phyloP scores from a whole-genome alignment of 2,113 vertebrate genomes.

The Clarias batrachus region DNA sequence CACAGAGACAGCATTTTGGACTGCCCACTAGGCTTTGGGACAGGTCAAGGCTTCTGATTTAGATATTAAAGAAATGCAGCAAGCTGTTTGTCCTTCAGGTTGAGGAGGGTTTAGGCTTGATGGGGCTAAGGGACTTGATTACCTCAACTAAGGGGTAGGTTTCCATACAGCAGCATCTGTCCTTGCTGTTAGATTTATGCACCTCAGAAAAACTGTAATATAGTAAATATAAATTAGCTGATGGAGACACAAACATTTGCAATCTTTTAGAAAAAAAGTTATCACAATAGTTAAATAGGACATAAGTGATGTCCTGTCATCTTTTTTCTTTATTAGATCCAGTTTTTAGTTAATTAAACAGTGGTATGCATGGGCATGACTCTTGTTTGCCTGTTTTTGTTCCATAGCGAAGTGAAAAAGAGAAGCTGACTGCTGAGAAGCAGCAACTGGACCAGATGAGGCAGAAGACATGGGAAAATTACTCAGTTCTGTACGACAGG shows the following conservation, averaged over 20 bases:
- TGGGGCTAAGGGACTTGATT: background rate
- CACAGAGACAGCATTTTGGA: background rate
- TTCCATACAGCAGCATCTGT: background rate
- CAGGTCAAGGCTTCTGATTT: background rate
- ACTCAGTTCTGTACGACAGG: slow-evolving; percentile 84
- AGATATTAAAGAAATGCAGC: background rate
- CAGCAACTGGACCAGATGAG: slow-evolving; percentile 81
- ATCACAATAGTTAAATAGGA: background rate
- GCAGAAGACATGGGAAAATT: slow-evolving; percentile 81
- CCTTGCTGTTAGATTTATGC: background rate
- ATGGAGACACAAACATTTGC: background rate
- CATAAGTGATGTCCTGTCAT: background rate
- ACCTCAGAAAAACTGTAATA: background rate
- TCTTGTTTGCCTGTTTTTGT: slow-evolving; percentile 1
- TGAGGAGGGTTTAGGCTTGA: background rate
- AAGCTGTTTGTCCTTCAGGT: background rate
- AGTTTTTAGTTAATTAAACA: background rate
- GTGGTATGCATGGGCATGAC: background rate
- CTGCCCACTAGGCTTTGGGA: background rate
- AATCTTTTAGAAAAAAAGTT: background rate
- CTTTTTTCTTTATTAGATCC: background rate
- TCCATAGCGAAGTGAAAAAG: slow-evolving; percentile 42
- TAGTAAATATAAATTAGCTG: background rate
- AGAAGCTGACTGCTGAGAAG: slow-evolving; percentile 46
- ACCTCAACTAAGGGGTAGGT: background rate